Base-by-base conservation (phyloP, 2,797 vertebrate genomes). In the Enoplosus armatus region DNA sequence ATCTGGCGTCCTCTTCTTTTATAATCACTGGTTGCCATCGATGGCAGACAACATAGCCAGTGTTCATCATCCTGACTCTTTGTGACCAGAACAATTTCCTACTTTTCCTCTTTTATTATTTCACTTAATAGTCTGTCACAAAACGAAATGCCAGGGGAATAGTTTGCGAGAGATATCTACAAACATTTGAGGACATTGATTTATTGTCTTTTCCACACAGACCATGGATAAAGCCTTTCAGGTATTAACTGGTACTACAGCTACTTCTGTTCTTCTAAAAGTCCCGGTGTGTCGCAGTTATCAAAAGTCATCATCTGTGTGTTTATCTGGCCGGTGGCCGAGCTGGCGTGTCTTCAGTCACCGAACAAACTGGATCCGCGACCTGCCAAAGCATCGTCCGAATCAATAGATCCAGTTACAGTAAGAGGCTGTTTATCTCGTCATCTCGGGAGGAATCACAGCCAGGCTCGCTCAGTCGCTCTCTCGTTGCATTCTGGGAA, bases 331-430 rank as follows among this genome's bases (percentile, higher is more conserved):
- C 68, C 14, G 45, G 43, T 1, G 0, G 77, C 64, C 68, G 45
- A 62, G 62, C 72, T 88, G 83, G 85, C 84, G 64, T 37, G 61
- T 85, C 79, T 61, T 83, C 88, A 64, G 63, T 89, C 84, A 73
- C 45, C 1, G 43, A 72, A 48, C 70, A 71, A 83, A 79, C 77
- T 59, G 74, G 66, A 79, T 84, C 63, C 65, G 54, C 35, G 7
- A 77, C 45, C 80, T 82, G 81, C 82, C 87, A 86, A 77, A 77
- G 69, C 31, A 0, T 26, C 12, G 45, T 45, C 75, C 47, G 1
- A 60, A 89, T 91, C 85, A 54, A 86, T 85, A 76, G 80, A 80
- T 85, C 71, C 75, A 71, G 88, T 89, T 85, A 86, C 82, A 77
- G 75, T 83, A 86, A 89, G 82, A 86, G 77, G 77, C 73, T 8